Percentiles rank a stretch among this genome's conserved stretches.
Evolutionary conservation across 2,888 invertebrate genomes (phyloP).

Genomic region (Aproaerema taeniolella): DNA sequence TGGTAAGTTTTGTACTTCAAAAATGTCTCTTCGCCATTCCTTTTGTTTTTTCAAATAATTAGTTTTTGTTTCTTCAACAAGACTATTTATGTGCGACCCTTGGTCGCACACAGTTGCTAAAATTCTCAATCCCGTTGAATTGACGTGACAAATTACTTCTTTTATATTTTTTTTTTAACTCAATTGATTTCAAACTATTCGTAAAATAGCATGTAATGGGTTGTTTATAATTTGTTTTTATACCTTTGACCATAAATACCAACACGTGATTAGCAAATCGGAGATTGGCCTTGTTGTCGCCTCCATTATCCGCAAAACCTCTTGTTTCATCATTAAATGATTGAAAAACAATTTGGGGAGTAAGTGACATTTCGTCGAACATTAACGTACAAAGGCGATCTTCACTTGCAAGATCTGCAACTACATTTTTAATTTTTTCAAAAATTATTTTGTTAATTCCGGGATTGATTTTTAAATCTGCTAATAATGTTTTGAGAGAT

Average conservation of each 20-base stretch:
- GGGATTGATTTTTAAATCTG: not conserved
- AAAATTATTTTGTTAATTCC: constrained; percentile 10
- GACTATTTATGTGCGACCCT: constrained; percentile 21
- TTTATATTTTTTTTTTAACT: constrained; percentile 22
- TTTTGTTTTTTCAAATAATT: constrained; percentile 14
- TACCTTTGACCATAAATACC: constrained; percentile 27
- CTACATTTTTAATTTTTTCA: constrained; percentile 17
- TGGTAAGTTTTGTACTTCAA: not conserved
- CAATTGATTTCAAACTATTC: constrained; percentile 15
- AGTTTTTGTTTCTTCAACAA: constrained; percentile 22
- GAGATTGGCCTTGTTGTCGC: too few species aligned
- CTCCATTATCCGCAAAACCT: constrained; percentile 18
- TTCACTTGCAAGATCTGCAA: not conserved
- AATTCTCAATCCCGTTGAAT: constrained; percentile 17
- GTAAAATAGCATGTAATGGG: constrained; percentile 29
- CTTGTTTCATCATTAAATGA: constrained; percentile 14
- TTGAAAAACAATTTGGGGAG: constrained; percentile 15
- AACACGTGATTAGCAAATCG: constrained; percentile 23
- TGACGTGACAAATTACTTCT: constrained; percentile 17
- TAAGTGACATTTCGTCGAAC: constrained; percentile 24
- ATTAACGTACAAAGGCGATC: constrained; percentile 17
- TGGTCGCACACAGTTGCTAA: constrained; percentile 26
- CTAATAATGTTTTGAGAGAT: constrained; percentile 11
- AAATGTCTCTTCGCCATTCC: constrained; percentile 12
- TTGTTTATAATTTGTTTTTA: constrained; percentile 24